These are phyloP conservation scores for Eutrigla gurnardus DNA, from an alignment of 2,797 vertebrate genomes.

Conservation along the genomic window DNA sequence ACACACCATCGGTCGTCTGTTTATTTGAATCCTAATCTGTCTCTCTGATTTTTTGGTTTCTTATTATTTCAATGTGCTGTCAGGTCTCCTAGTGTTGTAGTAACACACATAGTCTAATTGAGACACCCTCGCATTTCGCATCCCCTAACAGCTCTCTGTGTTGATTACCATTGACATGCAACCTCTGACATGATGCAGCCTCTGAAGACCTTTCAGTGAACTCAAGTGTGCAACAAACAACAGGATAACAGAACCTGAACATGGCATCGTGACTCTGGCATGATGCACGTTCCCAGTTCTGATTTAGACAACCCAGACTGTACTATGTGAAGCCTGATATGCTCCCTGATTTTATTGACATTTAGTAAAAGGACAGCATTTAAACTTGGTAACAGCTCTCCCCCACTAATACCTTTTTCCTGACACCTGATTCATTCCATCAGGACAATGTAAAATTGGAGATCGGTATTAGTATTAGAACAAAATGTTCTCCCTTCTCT, in stretches of 20 bases:
- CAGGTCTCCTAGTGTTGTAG: conserved; percentile 2
- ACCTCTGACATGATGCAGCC: conserved; percentile 14
- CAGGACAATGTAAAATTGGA: background rate
- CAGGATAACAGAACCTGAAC: conserved; percentile 23
- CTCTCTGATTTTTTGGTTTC: background rate
- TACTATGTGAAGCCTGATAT: background rate
- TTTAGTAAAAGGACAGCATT: background rate
- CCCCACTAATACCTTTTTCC: background rate
- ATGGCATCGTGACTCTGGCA: background rate
- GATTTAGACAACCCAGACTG: background rate
- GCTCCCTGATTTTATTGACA: background rate
- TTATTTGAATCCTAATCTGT: background rate
- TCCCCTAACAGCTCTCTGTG: conserved; percentile 26
- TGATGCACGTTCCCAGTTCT: background rate
- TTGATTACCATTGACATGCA: conserved; percentile 34
- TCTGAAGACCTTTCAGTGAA: conserved; percentile 23
- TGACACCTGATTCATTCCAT: background rate
- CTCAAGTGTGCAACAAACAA: background rate
- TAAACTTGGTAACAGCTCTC: background rate
- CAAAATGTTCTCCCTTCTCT: background rate
- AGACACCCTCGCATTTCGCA: conserved; percentile 7
- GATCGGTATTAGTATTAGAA: background rate
- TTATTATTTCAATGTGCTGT: background rate
- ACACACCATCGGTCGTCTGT: background rate
- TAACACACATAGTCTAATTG: conserved; percentile 41